These are phyloP conservation scores for Bradynema listronoti DNA, from an alignment of 1,140 invertebrate species.

Conservation along the genomic window DNA sequence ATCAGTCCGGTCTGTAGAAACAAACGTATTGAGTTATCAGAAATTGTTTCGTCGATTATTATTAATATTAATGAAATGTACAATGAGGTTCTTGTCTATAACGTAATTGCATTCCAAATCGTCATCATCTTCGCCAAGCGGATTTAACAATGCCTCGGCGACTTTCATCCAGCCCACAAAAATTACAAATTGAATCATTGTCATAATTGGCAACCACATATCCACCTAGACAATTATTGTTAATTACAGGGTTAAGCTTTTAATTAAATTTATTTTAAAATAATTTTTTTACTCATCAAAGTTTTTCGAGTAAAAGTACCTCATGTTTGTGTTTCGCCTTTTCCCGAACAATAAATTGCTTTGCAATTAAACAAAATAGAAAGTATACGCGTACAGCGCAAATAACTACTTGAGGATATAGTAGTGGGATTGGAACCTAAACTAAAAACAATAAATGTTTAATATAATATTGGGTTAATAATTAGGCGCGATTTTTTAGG, in stretches of 20 bases:
- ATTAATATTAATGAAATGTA: no score
- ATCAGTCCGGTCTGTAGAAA: slow-evolving; percentile 31
- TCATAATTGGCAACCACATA: slow-evolving; percentile 45
- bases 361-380: slow-evolving; percentile 44
- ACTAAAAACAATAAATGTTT: no score
- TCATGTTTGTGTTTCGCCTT: slow-evolving; percentile 21
- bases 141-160: slow-evolving; percentile 55
- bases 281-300: background rate
- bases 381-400: slow-evolving; percentile 53
- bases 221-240: slow-evolving; percentile 52
- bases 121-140: slow-evolving; percentile 56
- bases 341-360: slow-evolving; percentile 40
- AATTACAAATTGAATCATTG: slow-evolving; percentile 51
- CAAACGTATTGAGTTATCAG: no score
- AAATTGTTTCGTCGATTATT: no score
- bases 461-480: no score
- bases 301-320: slow-evolving; percentile 9
- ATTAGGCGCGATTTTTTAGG: no score
- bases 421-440: slow-evolving; percentile 46
- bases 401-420: slow-evolving; percentile 56
- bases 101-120: slow-evolving; percentile 53
- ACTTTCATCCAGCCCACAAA: slow-evolving; percentile 58
- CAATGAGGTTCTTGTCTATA: slow-evolving; percentile 51
- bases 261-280: background rate
- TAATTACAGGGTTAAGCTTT: background rate